Conservation (phyloP, 2,888 invertebrate genomes). For the Yponomeuta malinellus region DNA sequence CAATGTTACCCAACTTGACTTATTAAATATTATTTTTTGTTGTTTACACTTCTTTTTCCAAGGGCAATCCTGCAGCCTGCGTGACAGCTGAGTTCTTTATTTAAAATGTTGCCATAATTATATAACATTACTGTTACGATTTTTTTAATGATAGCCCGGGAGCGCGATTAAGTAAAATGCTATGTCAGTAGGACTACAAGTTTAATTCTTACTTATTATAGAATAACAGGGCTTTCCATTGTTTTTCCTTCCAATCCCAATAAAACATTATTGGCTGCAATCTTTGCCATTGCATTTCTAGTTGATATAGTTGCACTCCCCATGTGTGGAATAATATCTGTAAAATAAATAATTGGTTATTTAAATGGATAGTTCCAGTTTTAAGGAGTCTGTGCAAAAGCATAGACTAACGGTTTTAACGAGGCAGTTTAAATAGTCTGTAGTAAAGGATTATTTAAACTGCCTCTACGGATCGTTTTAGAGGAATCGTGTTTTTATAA, state of each 20-base stretch:
- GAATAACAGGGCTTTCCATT: conserved; percentile 38
- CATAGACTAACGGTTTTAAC: not conserved
- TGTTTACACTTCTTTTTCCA: no score
- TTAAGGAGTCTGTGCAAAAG: no score
- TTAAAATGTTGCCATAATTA: not conserved
- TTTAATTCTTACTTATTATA: not conserved
- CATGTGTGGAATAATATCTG: conserved; percentile 88
- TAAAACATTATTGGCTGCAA: conserved; percentile 86
- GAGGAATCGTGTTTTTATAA: no score
- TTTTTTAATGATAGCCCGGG: not conserved
- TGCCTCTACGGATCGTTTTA: no score
- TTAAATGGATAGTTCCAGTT: not conserved
- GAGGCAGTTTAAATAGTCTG: no score
- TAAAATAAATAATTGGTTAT: conserved; percentile 32
- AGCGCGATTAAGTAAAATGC: not conserved
- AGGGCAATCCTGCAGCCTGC: no score
- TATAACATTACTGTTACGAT: no score
- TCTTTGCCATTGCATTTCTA: conserved; percentile 83
- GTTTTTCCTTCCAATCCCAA: conserved; percentile 80
- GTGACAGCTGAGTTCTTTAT: not conserved
- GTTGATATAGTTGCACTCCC: conserved; percentile 88
- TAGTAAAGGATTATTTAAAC: no score
- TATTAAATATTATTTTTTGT: no score
- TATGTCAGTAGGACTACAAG: not conserved
- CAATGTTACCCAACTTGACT: no score